phyloP scores from a whole-genome alignment of 2,888 invertebrate species.

The Agonopterix arenella region DNA sequence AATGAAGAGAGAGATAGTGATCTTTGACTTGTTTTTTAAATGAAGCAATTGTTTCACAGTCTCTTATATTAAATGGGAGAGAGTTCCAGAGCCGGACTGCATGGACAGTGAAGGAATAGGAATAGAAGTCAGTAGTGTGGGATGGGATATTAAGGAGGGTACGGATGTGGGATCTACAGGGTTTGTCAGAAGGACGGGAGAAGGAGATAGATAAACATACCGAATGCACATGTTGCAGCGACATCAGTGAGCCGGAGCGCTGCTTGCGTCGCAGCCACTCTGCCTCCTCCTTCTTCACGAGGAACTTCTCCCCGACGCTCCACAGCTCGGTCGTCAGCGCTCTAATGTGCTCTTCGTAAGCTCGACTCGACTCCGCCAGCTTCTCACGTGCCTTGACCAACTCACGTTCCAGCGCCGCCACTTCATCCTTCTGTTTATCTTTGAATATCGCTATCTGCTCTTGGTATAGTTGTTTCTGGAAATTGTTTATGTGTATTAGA shows the following conservation, averaged over 20 bases:
- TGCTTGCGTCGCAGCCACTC: conserved; percentile 63
- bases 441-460: conserved; percentile 76
- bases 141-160: too few species aligned
- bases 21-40: too few species aligned
- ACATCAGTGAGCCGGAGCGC: conserved; percentile 59
- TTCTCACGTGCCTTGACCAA: conserved; percentile 74
- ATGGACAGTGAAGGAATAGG: too few species aligned
- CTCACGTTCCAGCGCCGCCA: conserved; percentile 59
- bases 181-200: too few species aligned
- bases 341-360: conserved; percentile 57
- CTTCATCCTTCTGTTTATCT: conserved; percentile 72
- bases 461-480: conserved; percentile 78
- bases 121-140: too few species aligned
- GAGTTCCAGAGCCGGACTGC: too few species aligned
- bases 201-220: conserved; percentile 34
- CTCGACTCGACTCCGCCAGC: conserved; percentile 43
- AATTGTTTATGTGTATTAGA: conserved; percentile 12
- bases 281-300: conserved; percentile 75
- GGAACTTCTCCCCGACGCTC: conserved; percentile 78
- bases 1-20: too few species aligned
- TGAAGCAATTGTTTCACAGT: too few species aligned
- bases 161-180: too few species aligned
- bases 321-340: conserved; percentile 76
- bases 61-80: too few species aligned
- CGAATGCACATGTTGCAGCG: conserved; percentile 61